A percentile compares a stretch with the other conserved stretches of the same genome.
phyloP scores from a whole-genome alignment of 2,113 vertebrate genomes.

The Indri indri region DNA sequence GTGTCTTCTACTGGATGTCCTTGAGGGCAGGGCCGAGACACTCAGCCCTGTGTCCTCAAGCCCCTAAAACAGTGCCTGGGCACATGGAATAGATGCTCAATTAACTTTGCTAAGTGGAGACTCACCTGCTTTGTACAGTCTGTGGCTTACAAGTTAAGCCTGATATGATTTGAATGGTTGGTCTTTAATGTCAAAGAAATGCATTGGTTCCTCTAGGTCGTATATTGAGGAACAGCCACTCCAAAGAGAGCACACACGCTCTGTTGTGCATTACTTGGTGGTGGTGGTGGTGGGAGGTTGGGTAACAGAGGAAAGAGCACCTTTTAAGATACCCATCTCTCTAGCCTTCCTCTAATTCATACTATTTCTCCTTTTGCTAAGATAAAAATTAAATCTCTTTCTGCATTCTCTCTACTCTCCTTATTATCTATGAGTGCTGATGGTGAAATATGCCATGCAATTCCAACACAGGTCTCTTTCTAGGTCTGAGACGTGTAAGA shows the following conservation, averaged over 20 bases:
- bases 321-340: not conserved
- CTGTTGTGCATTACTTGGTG: not conserved
- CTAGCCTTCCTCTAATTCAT: not conserved
- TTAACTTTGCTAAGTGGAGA: not conserved
- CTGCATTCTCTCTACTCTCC: not conserved
- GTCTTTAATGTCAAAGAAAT: not conserved
- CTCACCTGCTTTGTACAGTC: not conserved
- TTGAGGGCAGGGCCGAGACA: not conserved
- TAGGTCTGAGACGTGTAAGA: not conserved
- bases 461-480: not conserved
- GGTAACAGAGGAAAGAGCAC: not conserved
- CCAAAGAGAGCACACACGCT: not conserved
- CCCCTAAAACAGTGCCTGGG: not conserved
- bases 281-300: too few species aligned
- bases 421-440: not conserved
- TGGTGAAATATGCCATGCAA: not conserved
- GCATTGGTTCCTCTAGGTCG: not conserved
- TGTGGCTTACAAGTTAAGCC: not conserved
- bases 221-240: not conserved
- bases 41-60: not conserved
- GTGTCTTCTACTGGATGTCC: not conserved
- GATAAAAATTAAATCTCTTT: not conserved
- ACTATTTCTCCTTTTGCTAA: not conserved
- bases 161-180: not conserved
- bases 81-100: not conserved